These are phyloP conservation scores for Folsomia manolachei DNA, from an alignment of 2,888 invertebrate species.

Conservation along the genomic window DNA sequence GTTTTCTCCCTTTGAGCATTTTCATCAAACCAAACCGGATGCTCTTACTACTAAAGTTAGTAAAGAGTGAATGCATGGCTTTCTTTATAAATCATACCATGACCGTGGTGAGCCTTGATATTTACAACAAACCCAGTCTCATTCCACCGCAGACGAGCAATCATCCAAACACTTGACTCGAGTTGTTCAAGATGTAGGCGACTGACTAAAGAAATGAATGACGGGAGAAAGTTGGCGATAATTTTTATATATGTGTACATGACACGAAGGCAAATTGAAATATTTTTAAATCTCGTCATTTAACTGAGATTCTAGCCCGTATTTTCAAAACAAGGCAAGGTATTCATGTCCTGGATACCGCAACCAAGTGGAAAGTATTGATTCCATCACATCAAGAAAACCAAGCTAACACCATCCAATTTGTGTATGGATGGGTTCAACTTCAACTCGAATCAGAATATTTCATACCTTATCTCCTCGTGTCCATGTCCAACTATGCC, in stretches of 20 bases:
- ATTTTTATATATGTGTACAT: neutral
- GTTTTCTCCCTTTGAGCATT: conserved; percentile 23
- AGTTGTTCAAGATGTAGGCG: neutral
- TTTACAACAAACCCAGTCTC: too few relatives aligned
- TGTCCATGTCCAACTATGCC: neutral
- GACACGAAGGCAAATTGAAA: neutral
- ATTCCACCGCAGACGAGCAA: neutral
- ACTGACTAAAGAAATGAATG: neutral
- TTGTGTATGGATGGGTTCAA: neutral
- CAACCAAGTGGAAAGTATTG: neutral
- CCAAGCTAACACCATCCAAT: neutral
- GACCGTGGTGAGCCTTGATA: too few relatives aligned
- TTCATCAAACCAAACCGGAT: neutral
- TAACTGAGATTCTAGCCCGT: neutral
- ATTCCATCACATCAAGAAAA: neutral
- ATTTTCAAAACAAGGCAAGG: neutral
- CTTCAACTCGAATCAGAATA: neutral
- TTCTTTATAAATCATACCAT: too few relatives aligned
- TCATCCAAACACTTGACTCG: neutral
- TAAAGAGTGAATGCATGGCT: too few relatives aligned
- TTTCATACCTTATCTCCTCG: neutral
- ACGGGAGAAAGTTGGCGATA: neutral
- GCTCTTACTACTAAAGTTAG: too few relatives aligned
- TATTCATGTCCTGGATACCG: too few relatives aligned
- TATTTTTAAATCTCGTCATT: neutral